Conservation (phyloP, 53 echinoderm and acorn worm genomes). For the Antedon mediterranea region DNA sequence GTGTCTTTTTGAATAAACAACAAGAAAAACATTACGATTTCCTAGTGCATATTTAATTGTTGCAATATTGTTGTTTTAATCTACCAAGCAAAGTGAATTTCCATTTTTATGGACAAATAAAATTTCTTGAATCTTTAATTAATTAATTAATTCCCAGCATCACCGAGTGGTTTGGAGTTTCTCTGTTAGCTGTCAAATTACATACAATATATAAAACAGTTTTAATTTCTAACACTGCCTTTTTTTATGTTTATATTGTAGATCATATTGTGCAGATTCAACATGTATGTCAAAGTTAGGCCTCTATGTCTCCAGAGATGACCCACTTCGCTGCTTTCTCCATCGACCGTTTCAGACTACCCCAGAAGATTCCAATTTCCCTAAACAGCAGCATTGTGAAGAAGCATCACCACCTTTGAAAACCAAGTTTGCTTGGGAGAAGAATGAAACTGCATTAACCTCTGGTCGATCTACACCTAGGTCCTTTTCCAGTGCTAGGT, state of each 20-base stretch:
- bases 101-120: too few species aligned
- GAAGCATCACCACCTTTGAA: background rate
- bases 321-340: conserved; percentile 53
- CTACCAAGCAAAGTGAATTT: too few species aligned
- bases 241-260: background rate
- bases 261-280: conserved; percentile 54
- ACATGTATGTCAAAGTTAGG: conserved; percentile 54
- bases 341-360: background rate
- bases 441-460: background rate
- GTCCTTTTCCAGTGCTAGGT: background rate
- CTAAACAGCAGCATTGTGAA: background rate
- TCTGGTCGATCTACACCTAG: background rate
- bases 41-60: too few species aligned
- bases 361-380: background rate
- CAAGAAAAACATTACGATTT: too few species aligned
- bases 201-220: too few species aligned
- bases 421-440: background rate
- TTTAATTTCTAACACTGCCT: too few species aligned
- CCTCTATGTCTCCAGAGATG: conserved; percentile 61
- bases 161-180: too few species aligned
- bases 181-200: too few species aligned
- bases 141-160: too few species aligned
- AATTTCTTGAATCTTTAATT: too few species aligned
- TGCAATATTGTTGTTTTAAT: too few species aligned
- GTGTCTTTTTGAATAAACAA: too few species aligned